A percentile compares a stretch with the other conserved stretches of the same genome.
phyloP scores from a whole-genome alignment of 1,140 invertebrate species.

The Teleogryllus occipitalis region DNA sequence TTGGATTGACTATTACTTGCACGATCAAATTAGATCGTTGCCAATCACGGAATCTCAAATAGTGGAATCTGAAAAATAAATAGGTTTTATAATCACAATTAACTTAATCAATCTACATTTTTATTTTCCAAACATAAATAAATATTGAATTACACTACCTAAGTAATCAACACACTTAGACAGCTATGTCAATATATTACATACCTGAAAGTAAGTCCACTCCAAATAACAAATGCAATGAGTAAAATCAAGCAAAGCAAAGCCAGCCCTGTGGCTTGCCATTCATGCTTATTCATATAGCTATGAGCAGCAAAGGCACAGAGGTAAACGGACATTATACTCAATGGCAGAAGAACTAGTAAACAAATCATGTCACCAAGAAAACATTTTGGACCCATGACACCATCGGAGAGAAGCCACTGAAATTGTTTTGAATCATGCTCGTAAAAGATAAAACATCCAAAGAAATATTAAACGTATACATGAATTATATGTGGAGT shows the following conservation, averaged over 20 bases:
- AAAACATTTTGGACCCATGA: constrained; percentile 32
- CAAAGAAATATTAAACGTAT: neutral
- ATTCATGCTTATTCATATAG: constrained; percentile 35
- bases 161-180: too few relatives aligned
- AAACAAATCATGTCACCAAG: constrained; percentile 44
- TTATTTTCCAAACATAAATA: too few relatives aligned
- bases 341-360: constrained; percentile 44
- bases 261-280: constrained; percentile 42
- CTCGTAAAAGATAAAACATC: neutral
- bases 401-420: constrained; percentile 35
- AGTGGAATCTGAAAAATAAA: neutral
- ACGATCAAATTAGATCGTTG: neutral
- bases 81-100: too few relatives aligned
- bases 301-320: constrained; percentile 41
- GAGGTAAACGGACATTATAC: constrained; percentile 42
- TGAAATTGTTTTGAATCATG: constrained; percentile 24
- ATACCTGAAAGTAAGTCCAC: constrained; percentile 36
- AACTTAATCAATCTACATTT: too few relatives aligned
- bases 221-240: constrained; percentile 36
- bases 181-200: too few relatives aligned
- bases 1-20: neutral
- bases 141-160: too few relatives aligned
- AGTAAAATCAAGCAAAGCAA: constrained; percentile 35
- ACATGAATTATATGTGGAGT: neutral
- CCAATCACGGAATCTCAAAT: neutral